Conservation (phyloP, 2,797 vertebrate species). For the Phrynocephalus forsythii region DNA sequence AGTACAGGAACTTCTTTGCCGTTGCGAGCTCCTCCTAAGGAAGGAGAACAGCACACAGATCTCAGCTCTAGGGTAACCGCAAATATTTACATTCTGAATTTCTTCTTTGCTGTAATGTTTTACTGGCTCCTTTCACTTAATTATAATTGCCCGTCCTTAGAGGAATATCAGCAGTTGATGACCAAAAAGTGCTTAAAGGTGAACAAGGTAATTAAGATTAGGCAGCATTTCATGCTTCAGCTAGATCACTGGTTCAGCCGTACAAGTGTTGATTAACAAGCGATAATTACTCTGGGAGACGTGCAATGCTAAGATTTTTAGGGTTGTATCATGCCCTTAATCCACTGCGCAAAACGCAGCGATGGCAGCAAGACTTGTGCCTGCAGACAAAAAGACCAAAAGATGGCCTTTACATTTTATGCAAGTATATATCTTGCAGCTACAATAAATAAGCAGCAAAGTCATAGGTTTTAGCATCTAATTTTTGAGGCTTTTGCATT, state of each 20-base stretch:
- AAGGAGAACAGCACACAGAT: slow-evolving; percentile 26
- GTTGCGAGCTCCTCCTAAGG: slow-evolving; percentile 88
- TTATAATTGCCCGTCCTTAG: slow-evolving; percentile 24
- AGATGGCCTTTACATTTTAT: neutral
- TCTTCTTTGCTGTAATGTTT: slow-evolving; percentile 23
- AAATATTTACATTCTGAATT: slow-evolving; percentile 29
- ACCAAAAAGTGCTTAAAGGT: slow-evolving; percentile 22
- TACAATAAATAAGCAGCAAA: slow-evolving; percentile 13
- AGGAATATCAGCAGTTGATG: slow-evolving; percentile 38
- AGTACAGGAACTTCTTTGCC: slow-evolving; percentile 89
- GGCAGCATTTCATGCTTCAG: slow-evolving; percentile 35
- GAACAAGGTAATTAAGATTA: slow-evolving; percentile 29
- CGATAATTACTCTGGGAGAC: slow-evolving; percentile 48
- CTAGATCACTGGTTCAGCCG: slow-evolving; percentile 40
- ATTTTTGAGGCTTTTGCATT: slow-evolving; percentile 16
- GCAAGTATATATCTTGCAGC: neutral
- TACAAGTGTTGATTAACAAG: slow-evolving; percentile 46
- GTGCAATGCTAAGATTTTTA: slow-evolving; percentile 33
- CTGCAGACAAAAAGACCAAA: neutral
- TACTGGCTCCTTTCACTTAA: slow-evolving; percentile 42
- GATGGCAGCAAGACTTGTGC: neutral
- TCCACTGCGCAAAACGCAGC: rapidly evolving
- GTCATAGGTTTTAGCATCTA: slow-evolving; percentile 6
- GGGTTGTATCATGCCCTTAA: neutral
- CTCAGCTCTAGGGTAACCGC: slow-evolving; percentile 35